Conservation (phyloP, 2,888 invertebrate species). For the Galeruca laticollis region DNA sequence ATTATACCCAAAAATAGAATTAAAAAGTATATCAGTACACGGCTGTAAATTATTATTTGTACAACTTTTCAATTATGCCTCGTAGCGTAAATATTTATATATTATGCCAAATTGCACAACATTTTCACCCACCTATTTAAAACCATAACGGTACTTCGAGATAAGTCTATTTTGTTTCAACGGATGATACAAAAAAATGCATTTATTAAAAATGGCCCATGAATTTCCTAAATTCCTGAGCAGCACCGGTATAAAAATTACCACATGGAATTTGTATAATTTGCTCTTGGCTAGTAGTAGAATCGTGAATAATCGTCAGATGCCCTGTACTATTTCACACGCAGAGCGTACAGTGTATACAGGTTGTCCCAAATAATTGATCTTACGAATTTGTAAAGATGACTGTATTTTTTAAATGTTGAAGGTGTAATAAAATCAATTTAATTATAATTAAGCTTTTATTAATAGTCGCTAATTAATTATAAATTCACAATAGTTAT, state of each 20-base stretch:
- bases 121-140: not conserved
- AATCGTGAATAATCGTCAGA: conserved; percentile 6
- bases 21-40: too few relatives aligned
- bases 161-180: not conserved
- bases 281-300: conserved; percentile 12
- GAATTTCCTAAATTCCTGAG: conserved; percentile 7
- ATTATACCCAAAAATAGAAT: too few relatives aligned
- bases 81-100: not conserved
- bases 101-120: not conserved
- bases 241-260: conserved; percentile 6
- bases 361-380: not conserved
- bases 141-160: not conserved
- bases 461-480: too few relatives aligned
- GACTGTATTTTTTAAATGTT: too few relatives aligned
- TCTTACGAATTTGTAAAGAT: too few relatives aligned
- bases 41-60: too few relatives aligned
- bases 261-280: conserved; percentile 7
- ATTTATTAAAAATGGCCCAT: conserved; percentile 2
- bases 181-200: conserved; percentile 1
- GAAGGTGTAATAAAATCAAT: too few relatives aligned
- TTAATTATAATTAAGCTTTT: too few relatives aligned
- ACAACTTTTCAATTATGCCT: not conserved
- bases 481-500: too few relatives aligned
- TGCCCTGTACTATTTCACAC: conserved; percentile 25
- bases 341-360: conserved; percentile 1